Evolutionary conservation across 2,113 vertebrate species (phyloP).

Genomic region (Nematolebias whitei): DNA sequence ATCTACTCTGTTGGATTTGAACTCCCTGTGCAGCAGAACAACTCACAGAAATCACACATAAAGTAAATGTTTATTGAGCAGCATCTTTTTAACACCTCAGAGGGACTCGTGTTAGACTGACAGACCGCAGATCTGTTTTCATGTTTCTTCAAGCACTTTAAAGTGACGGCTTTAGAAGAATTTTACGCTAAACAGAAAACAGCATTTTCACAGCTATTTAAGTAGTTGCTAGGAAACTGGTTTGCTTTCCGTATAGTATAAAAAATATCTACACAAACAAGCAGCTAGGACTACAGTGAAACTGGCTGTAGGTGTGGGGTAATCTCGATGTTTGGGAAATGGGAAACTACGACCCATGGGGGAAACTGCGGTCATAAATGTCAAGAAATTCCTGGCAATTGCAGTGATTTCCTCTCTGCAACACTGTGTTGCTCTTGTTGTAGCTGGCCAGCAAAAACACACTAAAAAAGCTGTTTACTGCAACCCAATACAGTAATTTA

Average conservation of each 20-base stretch:
- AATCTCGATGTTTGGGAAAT: slow-evolving; percentile 12
- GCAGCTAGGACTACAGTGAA: slow-evolving; percentile 24
- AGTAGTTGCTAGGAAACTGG: slow-evolving; percentile 66
- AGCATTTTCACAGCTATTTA: slow-evolving; percentile 35
- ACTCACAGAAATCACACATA: slow-evolving; percentile 28
- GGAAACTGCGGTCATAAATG: slow-evolving; percentile 1
- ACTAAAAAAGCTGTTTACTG: neutral
- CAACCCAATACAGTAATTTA: neutral
- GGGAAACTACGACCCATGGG: neutral
- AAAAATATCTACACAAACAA: slow-evolving; percentile 29
- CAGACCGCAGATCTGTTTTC: slow-evolving; percentile 36
- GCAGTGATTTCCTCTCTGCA: neutral
- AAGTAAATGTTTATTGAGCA: slow-evolving; percentile 50
- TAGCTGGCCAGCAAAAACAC: neutral
- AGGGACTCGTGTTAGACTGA: slow-evolving; percentile 30
- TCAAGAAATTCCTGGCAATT: slow-evolving; percentile 10
- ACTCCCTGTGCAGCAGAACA: neutral
- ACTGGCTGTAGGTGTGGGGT: neutral
- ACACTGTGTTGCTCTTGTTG: neutral
- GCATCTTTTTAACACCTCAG: slow-evolving; percentile 23
- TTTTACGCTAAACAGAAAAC: slow-evolving; percentile 28
- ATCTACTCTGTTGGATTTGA: slow-evolving; percentile 11
- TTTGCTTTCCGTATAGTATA: slow-evolving; percentile 28
- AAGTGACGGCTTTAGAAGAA: slow-evolving; percentile 42
- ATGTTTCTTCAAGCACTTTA: slow-evolving; percentile 43